phyloP scores from a whole-genome alignment of 2,888 invertebrate species.

The Stegophylla sp. region DNA sequence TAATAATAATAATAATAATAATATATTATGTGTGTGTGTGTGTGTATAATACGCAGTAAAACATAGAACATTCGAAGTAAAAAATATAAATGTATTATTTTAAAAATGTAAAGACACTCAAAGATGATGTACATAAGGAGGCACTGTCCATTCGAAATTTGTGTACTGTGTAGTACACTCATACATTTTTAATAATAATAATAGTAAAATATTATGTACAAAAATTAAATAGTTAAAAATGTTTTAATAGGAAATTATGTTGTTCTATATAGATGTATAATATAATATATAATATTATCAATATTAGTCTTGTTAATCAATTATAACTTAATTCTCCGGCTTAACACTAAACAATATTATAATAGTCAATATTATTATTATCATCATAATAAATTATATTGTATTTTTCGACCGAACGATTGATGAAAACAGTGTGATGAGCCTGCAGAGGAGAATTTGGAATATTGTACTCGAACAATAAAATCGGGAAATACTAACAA shows the following conservation, averaged over 20 bases:
- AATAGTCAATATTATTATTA: slow-evolving; percentile 16
- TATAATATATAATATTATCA: not conserved
- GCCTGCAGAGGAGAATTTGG: too few relatives aligned
- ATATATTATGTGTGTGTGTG: not conserved
- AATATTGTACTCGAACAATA: too few relatives aligned
- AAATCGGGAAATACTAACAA: too few relatives aligned
- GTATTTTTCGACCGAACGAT: slow-evolving; percentile 19
- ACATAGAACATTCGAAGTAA: not conserved
- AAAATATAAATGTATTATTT: not conserved
- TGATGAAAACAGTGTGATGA: too few relatives aligned
- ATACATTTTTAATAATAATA: too few relatives aligned
- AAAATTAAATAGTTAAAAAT: slow-evolving; percentile 17
- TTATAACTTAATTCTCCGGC: slow-evolving; percentile 23
- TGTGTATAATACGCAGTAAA: not conserved
- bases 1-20: not conserved
- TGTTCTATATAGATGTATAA: slow-evolving; percentile 12
- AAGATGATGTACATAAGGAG: not conserved
- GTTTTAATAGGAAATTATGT: slow-evolving; percentile 42
- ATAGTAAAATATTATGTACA: not conserved
- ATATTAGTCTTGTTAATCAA: slow-evolving; percentile 53
- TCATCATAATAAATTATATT: too few relatives aligned
- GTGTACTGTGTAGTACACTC: not conserved
- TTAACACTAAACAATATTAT: slow-evolving; percentile 4
- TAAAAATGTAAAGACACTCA: not conserved
- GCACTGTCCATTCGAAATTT: not conserved